These are phyloP conservation scores for Neomonachus schauinslandi DNA, from an alignment of 2,113 vertebrate genomes.

Conservation along the genomic window DNA sequence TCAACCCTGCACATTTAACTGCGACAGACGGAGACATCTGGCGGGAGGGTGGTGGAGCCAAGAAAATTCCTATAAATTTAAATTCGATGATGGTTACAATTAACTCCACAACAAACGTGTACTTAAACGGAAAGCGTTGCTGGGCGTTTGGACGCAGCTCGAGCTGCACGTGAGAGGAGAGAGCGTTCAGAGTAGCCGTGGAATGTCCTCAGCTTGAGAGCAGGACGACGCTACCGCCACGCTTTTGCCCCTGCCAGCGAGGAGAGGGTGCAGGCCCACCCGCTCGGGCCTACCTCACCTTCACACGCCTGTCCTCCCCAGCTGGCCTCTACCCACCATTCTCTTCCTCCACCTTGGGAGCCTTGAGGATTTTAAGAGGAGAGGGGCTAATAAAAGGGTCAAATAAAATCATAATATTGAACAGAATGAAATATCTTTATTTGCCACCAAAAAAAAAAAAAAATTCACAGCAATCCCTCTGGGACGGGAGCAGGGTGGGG, in stretches of 20 bases:
- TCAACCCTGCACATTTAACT: constrained; percentile 71
- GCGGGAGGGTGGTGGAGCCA: constrained; percentile 73
- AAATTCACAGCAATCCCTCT: constrained; percentile 78
- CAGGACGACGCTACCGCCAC: neutral
- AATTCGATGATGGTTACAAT: constrained; percentile 84
- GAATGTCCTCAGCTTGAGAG: neutral
- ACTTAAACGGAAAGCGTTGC: constrained; percentile 71
- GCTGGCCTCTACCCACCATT: neutral
- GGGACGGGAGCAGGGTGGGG: constrained; percentile 22
- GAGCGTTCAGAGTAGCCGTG: neutral
- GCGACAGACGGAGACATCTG: constrained; percentile 81
- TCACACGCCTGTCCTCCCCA: neutral
- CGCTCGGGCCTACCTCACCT: neutral
- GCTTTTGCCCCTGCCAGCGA: neutral
- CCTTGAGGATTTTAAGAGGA: constrained; percentile 72
- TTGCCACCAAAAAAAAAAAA: constrained; percentile 74
- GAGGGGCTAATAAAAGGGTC: constrained; percentile 75
- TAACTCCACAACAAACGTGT: constrained; percentile 79
- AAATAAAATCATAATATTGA: constrained; percentile 82
- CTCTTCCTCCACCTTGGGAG: constrained; percentile 12
- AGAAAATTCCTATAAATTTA: constrained; percentile 84
- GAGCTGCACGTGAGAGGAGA: constrained; percentile 53
- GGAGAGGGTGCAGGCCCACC: neutral
- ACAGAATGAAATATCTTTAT: constrained; percentile 82
- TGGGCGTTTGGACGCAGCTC: constrained; percentile 58